Evolutionary conservation across 2,888 invertebrate genomes (phyloP).

Genomic region (Dicyrtoma fusca): DNA sequence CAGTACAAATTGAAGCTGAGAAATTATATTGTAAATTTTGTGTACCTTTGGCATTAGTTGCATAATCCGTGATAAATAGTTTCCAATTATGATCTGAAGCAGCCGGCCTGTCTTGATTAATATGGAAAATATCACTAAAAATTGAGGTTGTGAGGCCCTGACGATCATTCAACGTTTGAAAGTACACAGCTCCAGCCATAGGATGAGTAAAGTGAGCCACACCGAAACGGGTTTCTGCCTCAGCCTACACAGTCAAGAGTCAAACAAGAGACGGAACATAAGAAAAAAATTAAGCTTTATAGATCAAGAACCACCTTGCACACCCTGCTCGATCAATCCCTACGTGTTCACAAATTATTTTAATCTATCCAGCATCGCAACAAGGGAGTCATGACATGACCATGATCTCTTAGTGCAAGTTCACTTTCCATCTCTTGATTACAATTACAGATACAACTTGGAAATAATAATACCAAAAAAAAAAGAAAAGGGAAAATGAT

Average conservation of each 20-base stretch:
- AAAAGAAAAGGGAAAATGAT: not conserved
- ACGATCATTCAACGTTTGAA: constrained; percentile 62
- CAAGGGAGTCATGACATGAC: not conserved
- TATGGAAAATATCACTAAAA: constrained; percentile 73
- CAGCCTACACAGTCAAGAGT: constrained; percentile 65
- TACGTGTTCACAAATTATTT: not conserved
- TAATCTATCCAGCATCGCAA: constrained; percentile 4
- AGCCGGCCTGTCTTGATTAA: constrained; percentile 60
- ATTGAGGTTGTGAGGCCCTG: constrained; percentile 75
- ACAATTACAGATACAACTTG: not conserved
- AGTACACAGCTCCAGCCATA: constrained; percentile 75
- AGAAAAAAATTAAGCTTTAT: not conserved
- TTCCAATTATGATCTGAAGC: constrained; percentile 83
- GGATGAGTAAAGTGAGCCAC: constrained; percentile 77
- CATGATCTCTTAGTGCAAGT: constrained; percentile 9
- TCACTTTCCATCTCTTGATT: not conserved
- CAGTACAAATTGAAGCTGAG: no score
- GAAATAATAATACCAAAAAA: not conserved
- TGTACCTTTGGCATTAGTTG: constrained; percentile 54
- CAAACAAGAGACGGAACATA: constrained; percentile 5
- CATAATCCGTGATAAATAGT: constrained; percentile 77
- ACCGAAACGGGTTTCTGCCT: constrained; percentile 74
- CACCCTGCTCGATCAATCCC: no score
- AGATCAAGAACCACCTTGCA: not conserved
- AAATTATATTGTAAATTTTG: not conserved